phyloP scores from a whole-genome alignment of 1,140 invertebrate genomes.

The Cydia amplana region DNA sequence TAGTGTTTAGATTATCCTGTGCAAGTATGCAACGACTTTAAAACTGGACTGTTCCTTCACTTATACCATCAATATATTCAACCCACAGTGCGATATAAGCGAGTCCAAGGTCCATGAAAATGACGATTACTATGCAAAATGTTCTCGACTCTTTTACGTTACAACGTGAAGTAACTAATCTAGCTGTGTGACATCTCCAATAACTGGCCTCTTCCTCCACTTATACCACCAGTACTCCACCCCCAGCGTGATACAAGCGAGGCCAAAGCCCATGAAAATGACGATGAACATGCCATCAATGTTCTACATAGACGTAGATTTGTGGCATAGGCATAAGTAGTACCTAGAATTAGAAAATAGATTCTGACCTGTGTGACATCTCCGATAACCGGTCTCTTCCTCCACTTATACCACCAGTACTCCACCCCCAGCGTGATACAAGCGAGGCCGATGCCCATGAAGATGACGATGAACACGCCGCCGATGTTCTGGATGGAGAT shows the following conservation, averaged over 20 bases:
- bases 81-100: constrained; percentile 85
- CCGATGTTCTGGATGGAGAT: constrained; percentile 99
- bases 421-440: constrained; percentile 95
- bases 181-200: constrained; percentile 80
- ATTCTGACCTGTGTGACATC: constrained; percentile 73
- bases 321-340: constrained; percentile 67
- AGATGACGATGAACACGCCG: constrained; percentile 98
- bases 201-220: constrained; percentile 82
- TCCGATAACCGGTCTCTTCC: constrained; percentile 81
- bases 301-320: constrained; percentile 77
- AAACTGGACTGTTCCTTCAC: constrained; percentile 82
- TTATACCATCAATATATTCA: constrained; percentile 98
- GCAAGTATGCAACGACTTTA: constrained; percentile 75
- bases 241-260: constrained; percentile 91
- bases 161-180: too few relatives aligned
- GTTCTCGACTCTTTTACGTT: too few relatives aligned
- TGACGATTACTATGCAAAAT: background rate
- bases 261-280: constrained; percentile 36
- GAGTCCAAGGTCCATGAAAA: background rate
- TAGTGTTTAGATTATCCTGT: background rate
- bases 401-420: constrained; percentile 95
- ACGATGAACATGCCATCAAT: constrained; percentile 83
- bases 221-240: constrained; percentile 98
- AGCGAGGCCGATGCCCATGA: constrained; percentile 94
- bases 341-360: constrained; percentile 79